These are phyloP conservation scores for Tapera naevia DNA, from an alignment of 2,797 vertebrate species.

Conservation along the genomic window DNA sequence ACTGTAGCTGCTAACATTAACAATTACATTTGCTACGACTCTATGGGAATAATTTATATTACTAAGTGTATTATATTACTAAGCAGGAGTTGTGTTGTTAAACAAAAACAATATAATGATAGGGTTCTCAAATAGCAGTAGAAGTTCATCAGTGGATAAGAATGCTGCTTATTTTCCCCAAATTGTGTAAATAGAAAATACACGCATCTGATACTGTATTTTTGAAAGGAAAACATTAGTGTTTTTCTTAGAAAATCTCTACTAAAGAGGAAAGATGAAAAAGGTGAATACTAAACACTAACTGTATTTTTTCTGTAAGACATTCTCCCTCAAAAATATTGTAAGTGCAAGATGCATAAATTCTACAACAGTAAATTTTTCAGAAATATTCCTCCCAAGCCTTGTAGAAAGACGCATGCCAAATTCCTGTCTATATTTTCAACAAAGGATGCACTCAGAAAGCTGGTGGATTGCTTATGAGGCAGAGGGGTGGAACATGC, in stretches of 20 bases:
- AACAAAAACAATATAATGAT: background rate
- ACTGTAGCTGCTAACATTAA: background rate
- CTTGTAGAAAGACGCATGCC: background rate
- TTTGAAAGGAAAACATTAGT: background rate
- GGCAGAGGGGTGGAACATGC: background rate
- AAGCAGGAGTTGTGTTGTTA: background rate
- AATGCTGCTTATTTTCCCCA: background rate
- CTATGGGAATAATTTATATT: background rate
- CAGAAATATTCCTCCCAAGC: background rate
- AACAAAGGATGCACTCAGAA: background rate
- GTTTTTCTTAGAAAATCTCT: background rate
- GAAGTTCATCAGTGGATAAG: background rate
- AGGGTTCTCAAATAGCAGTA: background rate
- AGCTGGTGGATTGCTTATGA: background rate
- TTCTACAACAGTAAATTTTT: background rate
- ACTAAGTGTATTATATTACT: background rate
- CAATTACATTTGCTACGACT: background rate
- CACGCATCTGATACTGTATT: background rate
- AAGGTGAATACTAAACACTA: background rate
- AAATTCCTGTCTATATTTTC: background rate
- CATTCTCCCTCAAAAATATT: background rate
- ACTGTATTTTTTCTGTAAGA: background rate
- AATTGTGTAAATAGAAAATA: background rate
- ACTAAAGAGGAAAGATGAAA: background rate
- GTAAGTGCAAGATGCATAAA: background rate